Percentiles rank a stretch among this genome's conserved stretches.
Conservation (phyloP, 2,888 invertebrate genomes). For the Dynastes hyllus region DNA sequence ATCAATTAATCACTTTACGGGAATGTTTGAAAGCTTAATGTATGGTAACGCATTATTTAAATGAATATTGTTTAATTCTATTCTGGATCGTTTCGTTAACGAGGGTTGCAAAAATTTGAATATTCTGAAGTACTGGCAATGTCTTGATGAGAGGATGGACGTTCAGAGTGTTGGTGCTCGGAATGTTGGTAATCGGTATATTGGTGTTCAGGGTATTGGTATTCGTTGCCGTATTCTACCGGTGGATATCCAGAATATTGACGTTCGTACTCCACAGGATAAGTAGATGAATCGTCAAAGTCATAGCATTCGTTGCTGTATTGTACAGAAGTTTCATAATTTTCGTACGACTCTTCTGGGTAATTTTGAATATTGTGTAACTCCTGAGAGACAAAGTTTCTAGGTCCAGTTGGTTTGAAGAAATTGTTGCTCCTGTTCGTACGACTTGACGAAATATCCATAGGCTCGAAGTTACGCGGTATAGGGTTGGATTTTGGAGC, state of each 20-base stretch:
- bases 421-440: background rate
- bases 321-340: background rate
- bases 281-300: background rate
- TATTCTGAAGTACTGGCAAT: background rate
- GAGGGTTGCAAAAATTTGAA: background rate
- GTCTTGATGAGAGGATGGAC: background rate
- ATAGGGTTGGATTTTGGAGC: background rate
- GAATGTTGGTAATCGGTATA: no score
- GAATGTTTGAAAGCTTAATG: background rate
- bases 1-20: background rate
- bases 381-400: background rate
- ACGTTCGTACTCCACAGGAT: no score
- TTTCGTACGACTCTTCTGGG: background rate
- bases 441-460: conserved; percentile 14
- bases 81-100: background rate
- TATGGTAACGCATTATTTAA: background rate
- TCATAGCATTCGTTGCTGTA: background rate
- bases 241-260: no score
- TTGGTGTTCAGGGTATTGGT: background rate
- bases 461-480: background rate
- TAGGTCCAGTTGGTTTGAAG: conserved; percentile 7
- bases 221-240: no score
- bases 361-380: background rate
- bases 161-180: background rate
- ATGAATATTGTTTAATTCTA: background rate